These are phyloP conservation scores for Peromyscus polionotus DNA, from an alignment of 2,113 vertebrate genomes.

Conservation along the genomic window DNA sequence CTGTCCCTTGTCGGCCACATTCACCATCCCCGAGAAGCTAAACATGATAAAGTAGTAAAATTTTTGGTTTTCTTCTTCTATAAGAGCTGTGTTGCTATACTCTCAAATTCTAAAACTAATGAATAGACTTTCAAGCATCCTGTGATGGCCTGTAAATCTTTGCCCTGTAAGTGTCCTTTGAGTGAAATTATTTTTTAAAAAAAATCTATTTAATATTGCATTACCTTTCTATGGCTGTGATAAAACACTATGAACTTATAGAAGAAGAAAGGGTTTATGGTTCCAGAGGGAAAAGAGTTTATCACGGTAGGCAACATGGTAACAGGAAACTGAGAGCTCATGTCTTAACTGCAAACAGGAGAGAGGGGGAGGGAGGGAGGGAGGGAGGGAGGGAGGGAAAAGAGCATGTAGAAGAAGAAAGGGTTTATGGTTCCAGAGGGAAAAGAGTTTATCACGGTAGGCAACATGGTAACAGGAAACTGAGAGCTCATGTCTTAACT, in stretches of 20 bases:
- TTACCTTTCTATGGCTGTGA: background rate
- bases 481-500: no score
- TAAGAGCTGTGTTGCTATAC: background rate
- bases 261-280: background rate
- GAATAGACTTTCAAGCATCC: background rate
- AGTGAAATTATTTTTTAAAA: slow-evolving; percentile 9
- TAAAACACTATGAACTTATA: background rate
- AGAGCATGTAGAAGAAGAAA: background rate
- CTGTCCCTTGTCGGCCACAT: background rate
- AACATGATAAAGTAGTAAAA: background rate
- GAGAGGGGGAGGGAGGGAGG: background rate
- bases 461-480: no score
- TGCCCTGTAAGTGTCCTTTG: background rate
- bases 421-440: background rate
- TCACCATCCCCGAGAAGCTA: background rate
- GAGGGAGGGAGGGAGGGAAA: fast-evolving
- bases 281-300: background rate
- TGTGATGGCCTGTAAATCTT: slow-evolving; percentile 32
- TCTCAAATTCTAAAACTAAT: slow-evolving; percentile 41
- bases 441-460: no score
- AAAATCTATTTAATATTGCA: background rate
- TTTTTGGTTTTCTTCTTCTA: background rate
- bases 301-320: background rate
- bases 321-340: background rate
- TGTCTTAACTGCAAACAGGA: background rate